phyloP scores from a whole-genome alignment of 2,113 vertebrate species.

The Butorides virescens region DNA sequence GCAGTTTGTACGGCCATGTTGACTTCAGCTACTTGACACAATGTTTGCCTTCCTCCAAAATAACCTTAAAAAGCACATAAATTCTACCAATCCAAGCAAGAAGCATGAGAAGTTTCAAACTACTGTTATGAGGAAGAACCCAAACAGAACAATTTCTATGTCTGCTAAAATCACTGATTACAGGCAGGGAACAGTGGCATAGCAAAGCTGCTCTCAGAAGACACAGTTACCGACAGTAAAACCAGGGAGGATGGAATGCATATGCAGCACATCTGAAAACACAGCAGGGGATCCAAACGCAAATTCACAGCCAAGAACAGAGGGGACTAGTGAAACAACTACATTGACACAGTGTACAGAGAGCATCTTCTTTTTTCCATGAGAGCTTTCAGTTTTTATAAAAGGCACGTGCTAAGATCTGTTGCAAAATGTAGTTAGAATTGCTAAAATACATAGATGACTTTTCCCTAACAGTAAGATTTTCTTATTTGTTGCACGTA shows the following conservation, averaged over 20 bases:
- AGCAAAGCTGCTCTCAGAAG: background rate
- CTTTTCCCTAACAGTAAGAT: background rate
- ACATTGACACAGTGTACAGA: accelerated
- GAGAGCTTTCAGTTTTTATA: background rate
- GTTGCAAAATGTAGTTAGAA: background rate
- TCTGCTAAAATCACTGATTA: background rate
- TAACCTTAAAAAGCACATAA: background rate
- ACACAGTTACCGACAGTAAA: background rate
- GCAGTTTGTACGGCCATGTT: background rate
- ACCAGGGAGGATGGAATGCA: background rate
- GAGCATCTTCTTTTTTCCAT: background rate
- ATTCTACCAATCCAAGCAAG: background rate
- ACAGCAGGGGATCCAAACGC: background rate
- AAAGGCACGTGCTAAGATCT: background rate
- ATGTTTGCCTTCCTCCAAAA: background rate
- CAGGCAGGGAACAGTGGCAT: background rate
- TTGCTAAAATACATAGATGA: background rate
- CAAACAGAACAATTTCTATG: background rate
- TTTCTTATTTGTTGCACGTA: background rate
- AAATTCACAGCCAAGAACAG: background rate
- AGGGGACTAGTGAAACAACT: background rate
- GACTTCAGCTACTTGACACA: background rate
- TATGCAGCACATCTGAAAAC: background rate
- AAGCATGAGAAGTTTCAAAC: background rate
- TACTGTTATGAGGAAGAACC: background rate